Conservation (phyloP, 1,140 invertebrate genomes). For the Macrocentrus cingulum region DNA sequence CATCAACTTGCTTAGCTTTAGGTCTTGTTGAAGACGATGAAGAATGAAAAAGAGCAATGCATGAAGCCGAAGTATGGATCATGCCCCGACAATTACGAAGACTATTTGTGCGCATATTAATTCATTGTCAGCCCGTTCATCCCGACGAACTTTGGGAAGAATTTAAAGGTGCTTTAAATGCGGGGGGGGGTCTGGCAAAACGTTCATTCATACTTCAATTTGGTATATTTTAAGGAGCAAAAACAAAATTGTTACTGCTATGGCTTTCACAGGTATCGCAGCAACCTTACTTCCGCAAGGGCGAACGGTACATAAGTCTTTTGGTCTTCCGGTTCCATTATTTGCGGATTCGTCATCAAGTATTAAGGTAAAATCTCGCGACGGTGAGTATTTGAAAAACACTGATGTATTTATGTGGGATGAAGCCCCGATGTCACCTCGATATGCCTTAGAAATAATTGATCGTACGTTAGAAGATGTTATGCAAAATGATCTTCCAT, state of each 20-base stretch:
- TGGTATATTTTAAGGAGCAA: slow-evolving; percentile 15
- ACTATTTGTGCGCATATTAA: slow-evolving; percentile 31
- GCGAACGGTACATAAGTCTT: slow-evolving; percentile 36
- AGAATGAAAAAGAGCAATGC: slow-evolving; percentile 47
- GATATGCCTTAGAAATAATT: no score
- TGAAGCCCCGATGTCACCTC: slow-evolving; percentile 30
- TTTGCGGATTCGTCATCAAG: no score
- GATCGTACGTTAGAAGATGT: no score
- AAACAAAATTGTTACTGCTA: slow-evolving; percentile 1
- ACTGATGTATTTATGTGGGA: no score
- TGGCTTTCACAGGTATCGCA: slow-evolving; percentile 42
- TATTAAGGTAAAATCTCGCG: no score
- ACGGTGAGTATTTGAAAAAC: no score
- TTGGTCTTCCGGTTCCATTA: slow-evolving; percentile 38
- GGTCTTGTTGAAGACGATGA: slow-evolving; percentile 46
- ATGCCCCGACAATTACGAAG: slow-evolving; percentile 46
- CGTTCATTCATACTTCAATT: slow-evolving; percentile 42
- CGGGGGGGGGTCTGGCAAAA: slow-evolving; percentile 45
- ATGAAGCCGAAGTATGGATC: slow-evolving; percentile 43
- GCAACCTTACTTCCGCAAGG: slow-evolving; percentile 34
- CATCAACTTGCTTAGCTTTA: slow-evolving; percentile 46
- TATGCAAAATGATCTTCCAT: no score
- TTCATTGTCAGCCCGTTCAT: slow-evolving; percentile 2
- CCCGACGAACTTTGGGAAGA: slow-evolving; percentile 17
- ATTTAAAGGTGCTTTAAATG: slow-evolving; percentile 7